Conservation (phyloP, 2,113 vertebrate genomes). For the Hiodon alosoides region DNA sequence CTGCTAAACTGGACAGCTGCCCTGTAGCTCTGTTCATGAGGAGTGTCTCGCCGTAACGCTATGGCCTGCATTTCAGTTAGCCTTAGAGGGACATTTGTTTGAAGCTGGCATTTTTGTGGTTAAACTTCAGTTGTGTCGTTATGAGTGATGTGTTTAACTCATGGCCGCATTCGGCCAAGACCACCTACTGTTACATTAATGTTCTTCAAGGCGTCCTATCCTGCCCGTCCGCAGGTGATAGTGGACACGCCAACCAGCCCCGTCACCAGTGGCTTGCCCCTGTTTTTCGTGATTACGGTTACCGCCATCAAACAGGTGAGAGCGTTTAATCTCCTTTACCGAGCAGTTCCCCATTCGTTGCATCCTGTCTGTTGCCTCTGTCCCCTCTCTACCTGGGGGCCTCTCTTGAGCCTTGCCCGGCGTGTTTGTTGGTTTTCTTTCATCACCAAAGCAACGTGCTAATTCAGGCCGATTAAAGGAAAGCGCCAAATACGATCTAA, state of each 20-base stretch:
- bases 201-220: too few species aligned
- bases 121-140: too few species aligned
- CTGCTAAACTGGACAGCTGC: too few species aligned
- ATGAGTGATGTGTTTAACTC: too few species aligned
- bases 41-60: too few species aligned
- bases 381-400: not conserved
- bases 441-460: not conserved
- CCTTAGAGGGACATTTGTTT: too few species aligned
- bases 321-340: not conserved
- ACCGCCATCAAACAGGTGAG: constrained; percentile 95
- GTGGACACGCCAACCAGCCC: constrained; percentile 97
- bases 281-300: constrained; percentile 97
- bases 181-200: too few species aligned
- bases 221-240: constrained; percentile 70
- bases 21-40: too few species aligned
- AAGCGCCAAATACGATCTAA: not conserved
- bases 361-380: not conserved
- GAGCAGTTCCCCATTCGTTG: not conserved
- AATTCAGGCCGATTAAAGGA: constrained; percentile 11
- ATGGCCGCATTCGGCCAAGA: too few species aligned
- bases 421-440: not conserved
- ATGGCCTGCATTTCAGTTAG: too few species aligned
- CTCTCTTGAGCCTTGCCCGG: not conserved
- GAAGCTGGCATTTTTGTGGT: too few species aligned
- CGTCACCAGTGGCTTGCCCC: constrained; percentile 91